Conservation (phyloP, 2,113 vertebrate genomes). For the Eulemur macaco region DNA sequence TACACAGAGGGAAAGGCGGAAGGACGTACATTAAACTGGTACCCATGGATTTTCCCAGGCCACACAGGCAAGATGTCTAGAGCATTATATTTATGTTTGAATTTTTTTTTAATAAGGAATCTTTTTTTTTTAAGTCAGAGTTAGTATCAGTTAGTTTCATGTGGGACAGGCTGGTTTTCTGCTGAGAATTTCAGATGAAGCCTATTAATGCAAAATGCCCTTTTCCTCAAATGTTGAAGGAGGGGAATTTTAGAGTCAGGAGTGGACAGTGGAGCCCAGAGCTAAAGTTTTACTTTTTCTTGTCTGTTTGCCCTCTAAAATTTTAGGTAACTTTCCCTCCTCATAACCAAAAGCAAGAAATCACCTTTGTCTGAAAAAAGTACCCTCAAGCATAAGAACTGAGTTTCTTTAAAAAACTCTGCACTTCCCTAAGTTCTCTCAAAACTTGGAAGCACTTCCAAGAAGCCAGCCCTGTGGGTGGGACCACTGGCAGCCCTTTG, state of each 20-base stretch:
- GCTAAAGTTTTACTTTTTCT: not conserved
- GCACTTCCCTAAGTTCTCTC: not conserved
- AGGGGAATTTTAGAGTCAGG: no score
- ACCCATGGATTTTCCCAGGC: rapidly evolving
- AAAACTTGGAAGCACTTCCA: not conserved
- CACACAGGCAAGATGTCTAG: no score
- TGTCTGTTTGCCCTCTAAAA: not conserved
- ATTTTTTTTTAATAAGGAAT: not conserved
- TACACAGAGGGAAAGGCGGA: no score
- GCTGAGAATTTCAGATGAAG: not conserved
- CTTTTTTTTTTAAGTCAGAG: not conserved
- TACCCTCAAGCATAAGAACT: not conserved
- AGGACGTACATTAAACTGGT: rapidly evolving
- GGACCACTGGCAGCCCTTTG: not conserved
- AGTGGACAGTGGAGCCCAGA: not conserved
- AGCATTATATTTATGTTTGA: not conserved
- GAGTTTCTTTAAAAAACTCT: not conserved
- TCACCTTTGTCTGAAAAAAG: not conserved
- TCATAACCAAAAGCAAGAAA: not conserved
- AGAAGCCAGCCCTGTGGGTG: not conserved
- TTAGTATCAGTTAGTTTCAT: not conserved
- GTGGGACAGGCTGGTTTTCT: not conserved
- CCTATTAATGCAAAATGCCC: not conserved
- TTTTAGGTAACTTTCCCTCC: not conserved
- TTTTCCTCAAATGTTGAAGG: no score